Evolutionary conservation across 2,113 vertebrate species (phyloP), one percentile per base, ranked within the genome.

Genomic region (Motacilla tschutschensis): DNA sequence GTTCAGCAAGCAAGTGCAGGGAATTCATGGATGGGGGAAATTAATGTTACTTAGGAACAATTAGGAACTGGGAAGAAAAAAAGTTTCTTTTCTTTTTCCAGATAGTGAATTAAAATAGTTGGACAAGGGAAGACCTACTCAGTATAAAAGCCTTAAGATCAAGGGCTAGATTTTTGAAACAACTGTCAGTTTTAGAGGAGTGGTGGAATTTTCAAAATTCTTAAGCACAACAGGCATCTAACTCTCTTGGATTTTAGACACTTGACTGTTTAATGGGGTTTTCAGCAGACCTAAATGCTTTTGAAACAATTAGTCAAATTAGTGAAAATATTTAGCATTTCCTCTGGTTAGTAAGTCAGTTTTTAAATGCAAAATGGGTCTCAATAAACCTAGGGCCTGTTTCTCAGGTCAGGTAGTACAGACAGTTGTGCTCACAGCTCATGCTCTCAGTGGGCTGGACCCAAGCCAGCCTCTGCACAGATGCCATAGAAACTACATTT

Each of bases 261-360:
- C 17, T 47, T 58, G 36, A 28, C 29, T 55, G 5, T 65, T 88
- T 79, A 76, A 73, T 36, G 41, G 64, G 31, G 25, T 55, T 92
- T 88, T 74, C 60, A 90, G 40, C 48, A 87, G 53, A 53, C 53
- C 33, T 54, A 81, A 91, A 90, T 65, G 31, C 26, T 60, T 87
- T 38, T 64, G 36, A 90, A 87, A 87, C 41, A 79, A 83, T 89
- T 77, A 85, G 89, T 35, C 44, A 90, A 87, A 82, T 63, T 57
- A 90, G 16, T 59, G 62, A 79, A 88, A 92, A 79, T 73, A 84
- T 51, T 65, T 77, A 63, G 25, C 12, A 74, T 74, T 89, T 90
- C 60, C 91, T 80, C 46, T 79, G 67, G 46, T 50, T 62, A 79
- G 5, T 31, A 94, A 82, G 43, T 55, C 50, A 70, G 20, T 51